Evolutionary conservation across 2,113 vertebrate species (phyloP).

Genomic region (Calyptomena viridis): DNA sequence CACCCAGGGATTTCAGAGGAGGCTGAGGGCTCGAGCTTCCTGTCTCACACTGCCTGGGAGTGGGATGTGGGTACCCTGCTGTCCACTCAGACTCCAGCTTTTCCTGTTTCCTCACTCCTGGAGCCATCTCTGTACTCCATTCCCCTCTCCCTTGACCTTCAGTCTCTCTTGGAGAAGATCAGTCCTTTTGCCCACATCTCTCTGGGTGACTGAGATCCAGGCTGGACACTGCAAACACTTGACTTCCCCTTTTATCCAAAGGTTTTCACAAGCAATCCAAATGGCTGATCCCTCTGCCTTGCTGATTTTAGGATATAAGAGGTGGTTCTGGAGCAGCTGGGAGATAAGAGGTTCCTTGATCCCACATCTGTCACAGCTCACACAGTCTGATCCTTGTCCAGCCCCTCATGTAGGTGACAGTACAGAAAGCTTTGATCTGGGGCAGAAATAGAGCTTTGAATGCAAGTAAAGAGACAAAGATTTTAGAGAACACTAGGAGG

Average conservation of each 20-base stretch:
- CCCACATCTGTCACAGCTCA: conserved; percentile 75
- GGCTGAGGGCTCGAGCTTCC: too few relatives aligned
- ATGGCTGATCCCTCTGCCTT: background rate
- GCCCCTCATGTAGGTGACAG: conserved; percentile 68
- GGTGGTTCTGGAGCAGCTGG: background rate
- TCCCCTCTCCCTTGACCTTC: background rate
- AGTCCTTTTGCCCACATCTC: background rate
- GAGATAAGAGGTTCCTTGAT: background rate
- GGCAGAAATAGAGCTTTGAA: background rate
- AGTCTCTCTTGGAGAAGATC: background rate
- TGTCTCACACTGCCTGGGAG: background rate
- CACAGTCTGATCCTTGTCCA: conserved; percentile 73
- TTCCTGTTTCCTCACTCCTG: background rate
- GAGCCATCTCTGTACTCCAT: background rate
- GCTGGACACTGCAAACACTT: background rate
- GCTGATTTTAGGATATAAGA: background rate
- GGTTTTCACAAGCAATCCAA: background rate
- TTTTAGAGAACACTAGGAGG: background rate
- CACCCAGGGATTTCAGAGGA: background rate
- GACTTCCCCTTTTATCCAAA: background rate
- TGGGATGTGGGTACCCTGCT: background rate
- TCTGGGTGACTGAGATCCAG: background rate
- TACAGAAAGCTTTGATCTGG: conserved; percentile 30
- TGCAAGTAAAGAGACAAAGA: background rate
- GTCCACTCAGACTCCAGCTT: background rate